These are phyloP conservation scores for Caenorhabditis brenneri DNA, from an alignment of 1,140 invertebrate genomes.

Conservation along the genomic window DNA sequence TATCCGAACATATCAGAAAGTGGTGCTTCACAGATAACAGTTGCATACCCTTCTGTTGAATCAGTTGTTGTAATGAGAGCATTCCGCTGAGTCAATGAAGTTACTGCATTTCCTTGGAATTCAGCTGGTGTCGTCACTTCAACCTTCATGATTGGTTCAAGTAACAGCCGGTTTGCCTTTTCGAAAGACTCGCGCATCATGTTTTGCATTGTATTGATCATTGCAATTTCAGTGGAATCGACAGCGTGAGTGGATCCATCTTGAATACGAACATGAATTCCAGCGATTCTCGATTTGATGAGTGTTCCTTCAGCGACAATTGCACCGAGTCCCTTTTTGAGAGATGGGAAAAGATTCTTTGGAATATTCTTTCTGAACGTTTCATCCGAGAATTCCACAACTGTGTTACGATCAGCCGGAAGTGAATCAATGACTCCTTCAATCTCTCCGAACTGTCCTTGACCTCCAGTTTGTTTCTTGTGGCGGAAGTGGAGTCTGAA, in stretches of 20 bases:
- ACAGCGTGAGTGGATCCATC: slow-evolving; percentile 63
- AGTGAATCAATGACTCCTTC: slow-evolving; percentile 82
- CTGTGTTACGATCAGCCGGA: slow-evolving; percentile 64
- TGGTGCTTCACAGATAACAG: too few species aligned
- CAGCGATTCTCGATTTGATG: slow-evolving; percentile 63
- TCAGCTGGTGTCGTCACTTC: too few species aligned
- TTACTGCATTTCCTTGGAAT: too few species aligned
- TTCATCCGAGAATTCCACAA: slow-evolving; percentile 86
- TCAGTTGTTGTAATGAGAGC: too few species aligned
- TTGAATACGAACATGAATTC: slow-evolving; percentile 64
- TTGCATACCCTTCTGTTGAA: too few species aligned
- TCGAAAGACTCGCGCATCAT: slow-evolving; percentile 76
- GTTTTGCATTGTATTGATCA: slow-evolving; percentile 71
- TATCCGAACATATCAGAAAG: slow-evolving; percentile 99
- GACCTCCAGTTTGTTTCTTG: slow-evolving; percentile 94
- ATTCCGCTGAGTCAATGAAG: too few species aligned
- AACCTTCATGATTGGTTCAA: too few species aligned
- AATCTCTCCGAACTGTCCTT: slow-evolving; percentile 91
- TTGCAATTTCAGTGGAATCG: slow-evolving; percentile 70
- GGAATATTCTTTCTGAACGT: slow-evolving; percentile 93
- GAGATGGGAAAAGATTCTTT: slow-evolving; percentile 86
- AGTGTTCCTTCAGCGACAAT: slow-evolving; percentile 67
- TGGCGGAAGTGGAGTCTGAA: slow-evolving; percentile 89
- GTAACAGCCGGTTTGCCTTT: slow-evolving; percentile 83
- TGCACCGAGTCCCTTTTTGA: slow-evolving; percentile 77